Conservation (phyloP, 1,140 invertebrate species). For the Euura saliciscinereae region DNA sequence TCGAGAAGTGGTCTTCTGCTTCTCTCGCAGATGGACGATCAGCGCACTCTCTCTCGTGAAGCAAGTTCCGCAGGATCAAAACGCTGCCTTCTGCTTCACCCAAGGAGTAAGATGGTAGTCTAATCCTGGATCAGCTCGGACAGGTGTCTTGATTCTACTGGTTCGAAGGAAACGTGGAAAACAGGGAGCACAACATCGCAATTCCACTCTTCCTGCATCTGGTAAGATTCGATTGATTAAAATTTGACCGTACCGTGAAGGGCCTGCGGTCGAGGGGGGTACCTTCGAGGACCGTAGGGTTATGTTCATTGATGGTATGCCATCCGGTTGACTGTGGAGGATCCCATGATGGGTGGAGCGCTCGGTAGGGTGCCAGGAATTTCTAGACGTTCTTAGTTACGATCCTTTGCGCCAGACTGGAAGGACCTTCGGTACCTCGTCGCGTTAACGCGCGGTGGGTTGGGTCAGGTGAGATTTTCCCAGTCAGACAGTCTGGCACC, state of each 20-base stretch:
- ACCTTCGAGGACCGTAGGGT: no score
- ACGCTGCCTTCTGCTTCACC: background rate
- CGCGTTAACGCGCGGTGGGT: conserved; percentile 3
- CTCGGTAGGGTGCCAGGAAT: conserved; percentile 41
- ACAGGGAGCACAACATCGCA: no score
- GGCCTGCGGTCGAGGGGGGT: no score
- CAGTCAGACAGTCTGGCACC: conserved; percentile 43
- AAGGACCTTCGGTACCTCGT: conserved; percentile 22
- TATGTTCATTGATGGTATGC: background rate
- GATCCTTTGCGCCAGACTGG: conserved; percentile 24
- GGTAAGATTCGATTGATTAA: no score
- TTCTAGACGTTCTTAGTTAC: conserved; percentile 36
- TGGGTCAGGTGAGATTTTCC: conserved; percentile 16
- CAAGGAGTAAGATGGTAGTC: conserved; percentile 4
- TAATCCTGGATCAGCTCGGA: conserved; percentile 2
- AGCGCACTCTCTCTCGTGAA: background rate
- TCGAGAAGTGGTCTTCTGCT: conserved; percentile 5
- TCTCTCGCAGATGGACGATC: background rate
- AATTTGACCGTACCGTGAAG: no score
- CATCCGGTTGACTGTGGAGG: background rate
- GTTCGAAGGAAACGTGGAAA: no score
- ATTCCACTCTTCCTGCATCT: no score
- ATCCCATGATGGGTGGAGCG: conserved; percentile 26
- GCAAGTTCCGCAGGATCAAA: background rate
- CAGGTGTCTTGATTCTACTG: background rate